A percentile compares a stretch with the other conserved stretches of the same genome.
These are phyloP conservation scores for Oncorhynchus nerka DNA, from an alignment of 2,113 vertebrate species.

Conservation along the genomic window DNA sequence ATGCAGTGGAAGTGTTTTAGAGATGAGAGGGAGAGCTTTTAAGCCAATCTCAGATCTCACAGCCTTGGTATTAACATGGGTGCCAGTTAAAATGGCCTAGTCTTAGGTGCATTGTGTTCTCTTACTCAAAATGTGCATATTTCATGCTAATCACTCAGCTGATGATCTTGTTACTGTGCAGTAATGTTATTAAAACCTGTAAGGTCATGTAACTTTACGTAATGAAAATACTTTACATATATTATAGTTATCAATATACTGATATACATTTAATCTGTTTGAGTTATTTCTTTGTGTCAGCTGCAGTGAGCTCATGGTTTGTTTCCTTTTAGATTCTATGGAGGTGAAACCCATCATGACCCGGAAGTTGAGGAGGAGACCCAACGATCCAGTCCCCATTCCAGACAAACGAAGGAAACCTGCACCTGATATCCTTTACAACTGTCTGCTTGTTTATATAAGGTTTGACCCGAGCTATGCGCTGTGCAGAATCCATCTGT, in stretches of 20 bases:
- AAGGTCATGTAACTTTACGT: not conserved
- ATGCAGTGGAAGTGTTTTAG: slow-evolving; percentile 6
- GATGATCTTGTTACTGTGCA: not conserved
- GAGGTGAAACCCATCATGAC: slow-evolving; percentile 99
- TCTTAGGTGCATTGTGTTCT: not conserved
- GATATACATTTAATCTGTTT: not conserved
- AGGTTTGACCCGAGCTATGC: too few species aligned
- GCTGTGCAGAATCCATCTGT: too few species aligned
- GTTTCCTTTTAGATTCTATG: slow-evolving; percentile 87
- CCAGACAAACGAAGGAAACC: slow-evolving; percentile 97
- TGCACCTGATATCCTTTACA: slow-evolving; percentile 93
- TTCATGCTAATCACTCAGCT: slow-evolving; percentile 2
- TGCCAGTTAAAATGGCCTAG: slow-evolving; percentile 17
- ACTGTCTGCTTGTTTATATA: too few species aligned
- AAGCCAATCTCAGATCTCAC: not conserved
- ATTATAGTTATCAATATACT: too few species aligned
- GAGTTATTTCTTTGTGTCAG: not conserved
- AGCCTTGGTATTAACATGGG: slow-evolving; percentile 7
- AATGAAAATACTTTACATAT: too few species aligned
- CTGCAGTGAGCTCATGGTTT: not conserved
- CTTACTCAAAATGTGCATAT: not conserved
- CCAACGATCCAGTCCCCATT: slow-evolving; percentile 96
- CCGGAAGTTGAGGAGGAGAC: slow-evolving; percentile 88
- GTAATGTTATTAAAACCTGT: not conserved
- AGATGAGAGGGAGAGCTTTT: not conserved